Evolutionary conservation across 2,888 invertebrate species (phyloP).

Genomic region (Apotomis betuletana): DNA sequence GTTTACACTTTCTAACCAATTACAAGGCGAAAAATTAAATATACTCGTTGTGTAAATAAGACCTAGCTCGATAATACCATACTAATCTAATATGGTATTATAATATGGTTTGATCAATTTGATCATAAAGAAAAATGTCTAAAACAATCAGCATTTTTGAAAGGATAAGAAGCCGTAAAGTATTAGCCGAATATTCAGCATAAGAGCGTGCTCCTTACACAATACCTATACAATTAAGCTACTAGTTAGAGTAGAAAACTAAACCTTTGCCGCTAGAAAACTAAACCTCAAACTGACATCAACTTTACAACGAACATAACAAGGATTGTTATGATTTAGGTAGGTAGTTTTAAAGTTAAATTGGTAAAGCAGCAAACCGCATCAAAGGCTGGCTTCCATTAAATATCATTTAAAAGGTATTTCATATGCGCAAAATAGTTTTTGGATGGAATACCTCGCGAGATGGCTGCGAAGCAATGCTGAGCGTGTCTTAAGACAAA

Average conservation of each 20-base stretch:
- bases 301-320: background rate
- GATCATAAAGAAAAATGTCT: no score
- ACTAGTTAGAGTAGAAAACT: background rate
- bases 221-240: constrained; percentile 19
- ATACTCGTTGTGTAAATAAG: no score
- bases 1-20: no score
- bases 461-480: constrained; percentile 23
- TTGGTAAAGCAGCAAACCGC: constrained; percentile 27
- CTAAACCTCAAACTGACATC: background rate
- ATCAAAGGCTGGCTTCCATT: constrained; percentile 33
- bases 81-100: no score
- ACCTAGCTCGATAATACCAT: no score
- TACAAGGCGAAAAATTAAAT: no score
- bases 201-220: constrained; percentile 3
- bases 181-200: constrained; percentile 13
- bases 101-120: no score
- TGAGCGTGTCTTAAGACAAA: background rate
- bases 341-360: background rate
- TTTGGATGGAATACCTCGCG: constrained; percentile 27
- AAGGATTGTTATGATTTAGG: background rate
- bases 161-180: background rate
- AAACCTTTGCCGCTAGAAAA: background rate
- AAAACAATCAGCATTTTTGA: no score
- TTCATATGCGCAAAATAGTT: constrained; percentile 40
- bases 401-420: constrained; percentile 40